Evolutionary conservation across 2,113 vertebrate genomes (phyloP).

Genomic region (Willisornis vidua): DNA sequence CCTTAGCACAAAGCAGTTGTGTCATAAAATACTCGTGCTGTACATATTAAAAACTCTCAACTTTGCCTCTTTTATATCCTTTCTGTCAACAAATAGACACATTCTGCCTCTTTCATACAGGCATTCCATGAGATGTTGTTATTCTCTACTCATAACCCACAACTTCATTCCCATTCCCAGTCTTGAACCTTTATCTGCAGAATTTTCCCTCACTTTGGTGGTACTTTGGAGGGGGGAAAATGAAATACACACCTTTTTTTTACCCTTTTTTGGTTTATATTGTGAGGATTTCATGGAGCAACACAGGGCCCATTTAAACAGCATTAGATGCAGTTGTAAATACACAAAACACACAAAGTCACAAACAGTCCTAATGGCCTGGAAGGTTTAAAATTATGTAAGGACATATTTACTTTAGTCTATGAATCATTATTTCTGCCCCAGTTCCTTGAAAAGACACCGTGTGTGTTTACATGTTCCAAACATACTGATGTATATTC

Average conservation of each 20-base stretch:
- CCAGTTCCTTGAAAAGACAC: not conserved
- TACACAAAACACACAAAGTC: not conserved
- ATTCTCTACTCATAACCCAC: not conserved
- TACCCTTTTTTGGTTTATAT: not conserved
- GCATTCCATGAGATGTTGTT: constrained; percentile 55
- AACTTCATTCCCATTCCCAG: constrained; percentile 39
- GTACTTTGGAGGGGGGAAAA: not conserved
- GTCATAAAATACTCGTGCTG: constrained; percentile 4
- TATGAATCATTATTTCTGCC: constrained; percentile 27
- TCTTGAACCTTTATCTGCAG: constrained; percentile 46
- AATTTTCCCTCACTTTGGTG: constrained; percentile 32
- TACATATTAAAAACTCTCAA: constrained; percentile 52
- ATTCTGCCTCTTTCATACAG: constrained; percentile 53
- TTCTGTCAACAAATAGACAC: constrained; percentile 47
- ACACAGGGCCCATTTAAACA: not conserved
- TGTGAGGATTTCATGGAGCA: not conserved
- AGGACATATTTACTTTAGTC: not conserved
- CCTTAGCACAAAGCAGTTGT: not conserved
- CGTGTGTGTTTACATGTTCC: not conserved
- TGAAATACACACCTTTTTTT: not conserved
- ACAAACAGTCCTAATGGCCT: not conserved
- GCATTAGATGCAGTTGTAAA: not conserved
- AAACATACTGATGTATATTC: constrained; percentile 23
- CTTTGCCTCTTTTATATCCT: constrained; percentile 23
- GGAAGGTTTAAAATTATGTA: not conserved